Conservation (phyloP, 2,888 invertebrate species). For the Cantharis flavilabris region DNA sequence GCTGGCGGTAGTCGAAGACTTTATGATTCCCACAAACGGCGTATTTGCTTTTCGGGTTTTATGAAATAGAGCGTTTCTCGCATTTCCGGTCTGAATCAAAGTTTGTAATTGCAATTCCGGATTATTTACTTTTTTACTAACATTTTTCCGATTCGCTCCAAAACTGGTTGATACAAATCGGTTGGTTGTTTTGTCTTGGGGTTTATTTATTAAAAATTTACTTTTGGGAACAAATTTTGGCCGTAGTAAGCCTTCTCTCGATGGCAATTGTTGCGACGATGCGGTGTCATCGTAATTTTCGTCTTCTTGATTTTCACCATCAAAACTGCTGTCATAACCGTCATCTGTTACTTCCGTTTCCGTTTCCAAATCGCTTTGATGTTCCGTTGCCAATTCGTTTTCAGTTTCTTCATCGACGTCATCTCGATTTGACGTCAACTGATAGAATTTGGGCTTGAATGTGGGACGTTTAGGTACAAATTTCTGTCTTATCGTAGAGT, state of each 20-base stretch:
- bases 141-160: background rate
- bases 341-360: background rate
- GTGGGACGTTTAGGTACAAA: background rate
- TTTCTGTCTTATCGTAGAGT: background rate
- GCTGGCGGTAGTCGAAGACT: slow-evolving; percentile 43
- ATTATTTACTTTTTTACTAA: slow-evolving; percentile 1
- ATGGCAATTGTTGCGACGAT: too few species aligned
- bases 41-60: slow-evolving; percentile 46
- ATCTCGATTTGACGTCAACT: background rate
- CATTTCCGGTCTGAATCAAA: background rate
- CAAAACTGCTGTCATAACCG: background rate
- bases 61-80: slow-evolving; percentile 45
- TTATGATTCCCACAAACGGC: slow-evolving; percentile 41
- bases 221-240: background rate
- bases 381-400: background rate
- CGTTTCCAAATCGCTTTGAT: background rate
- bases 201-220: background rate
- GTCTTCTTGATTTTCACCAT: background rate
- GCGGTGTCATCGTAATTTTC: background rate
- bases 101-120: background rate
- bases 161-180: background rate
- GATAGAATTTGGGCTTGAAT: background rate
- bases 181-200: background rate
- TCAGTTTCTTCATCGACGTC: background rate
- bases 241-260: background rate